Evolutionary conservation across 2,113 vertebrate species (phyloP), one percentile per base, ranked within the genome.

Genomic region (Indicator maculatus): DNA sequence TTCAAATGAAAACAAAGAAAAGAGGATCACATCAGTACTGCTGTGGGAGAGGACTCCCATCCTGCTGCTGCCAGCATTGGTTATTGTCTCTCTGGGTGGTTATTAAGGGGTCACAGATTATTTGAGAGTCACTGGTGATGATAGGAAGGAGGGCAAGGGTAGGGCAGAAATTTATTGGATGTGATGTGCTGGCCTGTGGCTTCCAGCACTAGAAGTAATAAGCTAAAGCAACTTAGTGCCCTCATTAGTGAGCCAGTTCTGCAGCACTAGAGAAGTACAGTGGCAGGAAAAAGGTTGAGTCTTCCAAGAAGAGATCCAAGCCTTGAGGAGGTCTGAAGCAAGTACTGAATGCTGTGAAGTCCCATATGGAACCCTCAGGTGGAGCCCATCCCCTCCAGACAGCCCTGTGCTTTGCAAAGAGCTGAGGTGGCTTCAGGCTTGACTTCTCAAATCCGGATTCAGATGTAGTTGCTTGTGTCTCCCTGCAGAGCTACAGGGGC

Each of bases 181-280:
- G 60, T 81, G 65, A 23, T 78, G 60, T 81, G 65, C 85, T 83
- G 61, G 72, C 11, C 52, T 23, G 28, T 88, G 82, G 67, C 75
- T 91, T 92, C 91, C 56, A 89, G 72, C 76, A 64, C 36, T 39
- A 86, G 78, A 13, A 50, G 55, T 27, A 89, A 52, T n/a, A 60
- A 89, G 83, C 65, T 23, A 67, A 90, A 91, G 91, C 60, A 83
- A 83, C 87, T 91, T 95, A 93, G 80, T 5, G 5, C 38, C 55
- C 73, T 94, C 27, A 41, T 91, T 86, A 91, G 76, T 2, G 61
- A 93, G 83, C 16, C 41, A 18, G 26, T 53, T 85, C 52, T 3
- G 3, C 47, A 83, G 87, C 72, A 56, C 85, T 61, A 23, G 71
- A 76, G 61, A 81, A 47, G 53, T 60, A 60, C 45, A 16, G 83